These are phyloP conservation scores for Prionailurus bengalensis DNA, from an alignment of 2,113 vertebrate species.

Conservation along the genomic window DNA sequence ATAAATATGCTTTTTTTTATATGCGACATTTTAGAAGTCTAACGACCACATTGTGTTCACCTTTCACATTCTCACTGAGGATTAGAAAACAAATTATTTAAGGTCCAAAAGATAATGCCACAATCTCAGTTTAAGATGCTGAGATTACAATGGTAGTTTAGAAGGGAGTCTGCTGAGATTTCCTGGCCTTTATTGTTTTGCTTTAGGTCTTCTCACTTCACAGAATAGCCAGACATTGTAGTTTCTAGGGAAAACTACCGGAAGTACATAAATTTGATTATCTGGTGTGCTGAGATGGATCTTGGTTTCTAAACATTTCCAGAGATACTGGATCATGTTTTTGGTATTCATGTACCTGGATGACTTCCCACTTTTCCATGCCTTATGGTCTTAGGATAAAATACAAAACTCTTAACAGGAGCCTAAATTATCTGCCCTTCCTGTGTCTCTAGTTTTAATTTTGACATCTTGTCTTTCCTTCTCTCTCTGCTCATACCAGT, in stretches of 20 bases:
- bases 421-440: background rate
- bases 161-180: conserved; percentile 13
- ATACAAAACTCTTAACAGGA: conserved; percentile 37
- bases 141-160: conserved; percentile 4
- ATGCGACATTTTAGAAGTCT: conserved; percentile 29
- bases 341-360: background rate
- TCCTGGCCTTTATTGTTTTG: conserved; percentile 24
- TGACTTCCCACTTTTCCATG: background rate
- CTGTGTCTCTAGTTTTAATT: background rate
- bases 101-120: background rate
- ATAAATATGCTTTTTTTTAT: background rate
- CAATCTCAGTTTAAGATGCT: background rate
- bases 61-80: conserved; percentile 26
- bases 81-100: conserved; percentile 53
- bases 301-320: conserved; percentile 18
- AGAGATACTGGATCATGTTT: background rate
- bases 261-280: conserved; percentile 36
- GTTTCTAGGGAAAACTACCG: conserved; percentile 3
- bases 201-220: conserved; percentile 44
- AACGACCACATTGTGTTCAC: background rate
- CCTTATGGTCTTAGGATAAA: background rate
- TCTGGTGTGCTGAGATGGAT: background rate
- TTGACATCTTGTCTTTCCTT: background rate
- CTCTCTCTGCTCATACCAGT: background rate
- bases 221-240: background rate